A percentile compares a stretch with the other conserved stretches of the same genome.
phyloP scores from a whole-genome alignment of 2,797 vertebrate species.

The Melanotaenia boesemani region DNA sequence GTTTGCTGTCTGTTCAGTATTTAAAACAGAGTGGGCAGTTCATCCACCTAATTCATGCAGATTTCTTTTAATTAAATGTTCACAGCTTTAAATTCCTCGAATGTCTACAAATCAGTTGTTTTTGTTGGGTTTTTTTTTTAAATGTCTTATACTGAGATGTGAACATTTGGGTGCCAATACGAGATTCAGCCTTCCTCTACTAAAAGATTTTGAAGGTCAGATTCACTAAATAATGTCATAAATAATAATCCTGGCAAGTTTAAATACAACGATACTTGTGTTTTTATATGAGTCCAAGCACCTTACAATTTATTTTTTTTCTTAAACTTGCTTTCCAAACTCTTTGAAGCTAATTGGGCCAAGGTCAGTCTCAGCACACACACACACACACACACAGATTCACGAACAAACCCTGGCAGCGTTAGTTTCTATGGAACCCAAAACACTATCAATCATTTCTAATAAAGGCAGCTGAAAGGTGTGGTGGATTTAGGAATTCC shows the following conservation, averaged over 20 bases:
- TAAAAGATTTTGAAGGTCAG: neutral
- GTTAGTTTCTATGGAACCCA: constrained; percentile 50
- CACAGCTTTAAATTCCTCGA: no score
- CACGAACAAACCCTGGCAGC: neutral
- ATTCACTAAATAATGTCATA: neutral
- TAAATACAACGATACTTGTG: neutral
- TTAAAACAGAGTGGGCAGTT: neutral
- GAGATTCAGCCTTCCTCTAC: neutral
- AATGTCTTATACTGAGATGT: neutral
- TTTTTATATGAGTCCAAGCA: constrained; percentile 1
- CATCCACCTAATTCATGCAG: neutral
- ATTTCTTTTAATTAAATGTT: neutral
- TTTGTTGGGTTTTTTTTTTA: no score
- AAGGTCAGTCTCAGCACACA: constrained; percentile 31
- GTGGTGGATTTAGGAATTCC: constrained; percentile 72
- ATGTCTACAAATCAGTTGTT: no score
- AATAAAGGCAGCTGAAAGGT: constrained; percentile 63
- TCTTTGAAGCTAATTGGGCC: constrained; percentile 39
- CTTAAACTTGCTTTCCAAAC: constrained; percentile 27
- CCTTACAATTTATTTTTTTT: neutral
- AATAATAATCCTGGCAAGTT: neutral
- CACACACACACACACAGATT: constrained; percentile 12
- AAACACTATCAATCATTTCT: constrained; percentile 65
- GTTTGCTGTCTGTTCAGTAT: neutral
- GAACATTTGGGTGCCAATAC: neutral